phyloP scores from a whole-genome alignment of 2,888 invertebrate species.

The Proisotoma minuta region DNA sequence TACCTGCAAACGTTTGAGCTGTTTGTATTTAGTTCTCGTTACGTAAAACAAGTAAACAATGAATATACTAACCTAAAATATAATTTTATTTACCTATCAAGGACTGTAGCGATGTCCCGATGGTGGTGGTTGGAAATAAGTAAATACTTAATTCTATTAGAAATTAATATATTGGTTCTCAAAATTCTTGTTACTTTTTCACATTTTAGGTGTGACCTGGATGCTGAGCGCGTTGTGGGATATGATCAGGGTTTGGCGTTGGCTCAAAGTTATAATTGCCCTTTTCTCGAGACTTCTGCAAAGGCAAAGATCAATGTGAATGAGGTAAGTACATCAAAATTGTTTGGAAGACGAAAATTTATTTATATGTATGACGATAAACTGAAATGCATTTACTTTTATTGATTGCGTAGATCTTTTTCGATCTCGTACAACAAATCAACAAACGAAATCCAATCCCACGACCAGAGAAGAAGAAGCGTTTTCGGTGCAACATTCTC shows the following conservation, averaged over 20 bases:
- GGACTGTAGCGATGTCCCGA: constrained; percentile 93
- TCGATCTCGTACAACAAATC: constrained; percentile 99
- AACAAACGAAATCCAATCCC: constrained; percentile 98
- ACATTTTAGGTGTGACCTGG: constrained; percentile 99
- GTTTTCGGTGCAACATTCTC: no score
- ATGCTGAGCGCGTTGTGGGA: constrained; percentile 98
- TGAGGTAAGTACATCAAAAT: constrained; percentile 64
- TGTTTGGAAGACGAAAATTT: no score
- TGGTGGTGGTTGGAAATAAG: constrained; percentile 99
- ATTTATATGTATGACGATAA: no score
- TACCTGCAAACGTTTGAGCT: neutral
- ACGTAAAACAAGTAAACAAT: neutral
- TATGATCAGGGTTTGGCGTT: constrained; percentile 96
- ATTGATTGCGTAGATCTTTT: constrained; percentile 75
- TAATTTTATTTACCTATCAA: constrained; percentile 47
- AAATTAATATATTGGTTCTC: no score
- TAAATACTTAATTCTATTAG: no score
- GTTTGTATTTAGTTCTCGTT: no score
- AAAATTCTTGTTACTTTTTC: no score
- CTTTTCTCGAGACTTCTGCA: constrained; percentile 99
- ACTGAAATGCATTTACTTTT: no score
- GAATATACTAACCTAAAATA: neutral
- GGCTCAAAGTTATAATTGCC: constrained; percentile 95
- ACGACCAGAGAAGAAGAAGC: constrained; percentile 66
- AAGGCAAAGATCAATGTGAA: constrained; percentile 93